Evolutionary conservation across 2,797 vertebrate genomes (phyloP), one percentile per base, ranked within the genome.

Genomic region (Urocyon cinereoargenteus): DNA sequence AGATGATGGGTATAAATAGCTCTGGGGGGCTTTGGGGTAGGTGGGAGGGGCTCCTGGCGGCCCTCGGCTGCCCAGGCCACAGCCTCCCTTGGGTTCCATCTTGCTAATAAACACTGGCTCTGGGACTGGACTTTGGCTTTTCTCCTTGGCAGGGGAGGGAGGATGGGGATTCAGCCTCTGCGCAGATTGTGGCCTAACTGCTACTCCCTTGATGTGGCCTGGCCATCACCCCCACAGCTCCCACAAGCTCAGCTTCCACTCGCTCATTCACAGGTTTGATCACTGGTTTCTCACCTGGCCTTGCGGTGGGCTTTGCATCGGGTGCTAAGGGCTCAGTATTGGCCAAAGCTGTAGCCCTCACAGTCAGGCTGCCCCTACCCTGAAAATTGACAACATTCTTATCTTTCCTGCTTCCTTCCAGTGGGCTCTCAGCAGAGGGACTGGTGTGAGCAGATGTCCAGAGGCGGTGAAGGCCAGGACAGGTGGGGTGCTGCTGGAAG

Each of bases 51-150:
- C 86, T 94, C 92, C 93, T 28, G 79, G 88, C 4, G 45, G 96
- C 96, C 90, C 92, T 94, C 73, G 84, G 82, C 97, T 86, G n/a
- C 84, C 92, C 66, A 68, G 92, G 79, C 92, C 88, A 26, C 90
- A 88, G 78, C 78, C 40, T 3, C 96, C 93, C 85, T 96, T 96
- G 97, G 97, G 96, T 97, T 96, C 97, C 97, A 98, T 98, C 95
- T 96, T 97, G 98, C 97, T 98, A 98, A 98, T 98, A 98, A 98
- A 98, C 98, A 98, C 97, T 98, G 98, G 97, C 98, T 98, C 98
- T 98, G 98, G 97, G 98, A 98, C 95, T 97, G 95, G 98, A 97
- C 93, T 96, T 97, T 21, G 91, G 75, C 72, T 94, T 95, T 75
- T 97, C 91, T 98, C 83, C 78, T 97, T 97, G 97, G 84, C 59